Evolutionary conservation across 2,797 vertebrate species (phyloP).

Genomic region (Siniperca undulata): DNA sequence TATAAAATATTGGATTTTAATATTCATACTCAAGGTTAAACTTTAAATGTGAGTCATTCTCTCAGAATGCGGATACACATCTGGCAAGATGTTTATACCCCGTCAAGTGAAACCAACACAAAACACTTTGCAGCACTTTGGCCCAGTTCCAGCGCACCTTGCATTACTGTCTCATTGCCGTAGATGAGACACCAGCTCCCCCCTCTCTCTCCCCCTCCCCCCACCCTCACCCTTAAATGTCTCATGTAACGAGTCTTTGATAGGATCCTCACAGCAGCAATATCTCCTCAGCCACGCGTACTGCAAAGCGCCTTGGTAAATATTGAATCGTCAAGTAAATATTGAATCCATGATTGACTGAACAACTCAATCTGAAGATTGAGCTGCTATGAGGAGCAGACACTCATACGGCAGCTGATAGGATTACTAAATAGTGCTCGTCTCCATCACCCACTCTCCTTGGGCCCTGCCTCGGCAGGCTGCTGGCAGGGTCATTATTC

Average conservation of each 20-base stretch:
- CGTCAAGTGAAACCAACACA: constrained; percentile 49
- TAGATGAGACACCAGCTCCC: constrained; percentile 12
- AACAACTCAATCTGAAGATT: constrained; percentile 74
- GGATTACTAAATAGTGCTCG: constrained; percentile 75
- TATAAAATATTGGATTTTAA: constrained; percentile 12
- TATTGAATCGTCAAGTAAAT: constrained; percentile 78
- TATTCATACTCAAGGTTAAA: constrained; percentile 58
- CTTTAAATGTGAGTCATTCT: constrained; percentile 51
- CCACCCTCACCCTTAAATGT: constrained; percentile 43
- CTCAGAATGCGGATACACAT: constrained; percentile 56
- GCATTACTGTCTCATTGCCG: constrained; percentile 44
- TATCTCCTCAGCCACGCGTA: constrained; percentile 44
- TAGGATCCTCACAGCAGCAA: constrained; percentile 52
- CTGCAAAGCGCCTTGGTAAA: constrained; percentile 71
- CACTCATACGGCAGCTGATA: constrained; percentile 62
- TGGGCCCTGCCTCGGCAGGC: constrained; percentile 35
- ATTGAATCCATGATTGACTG: constrained; percentile 79
- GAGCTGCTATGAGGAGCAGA: constrained; percentile 59
- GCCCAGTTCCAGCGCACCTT: constrained; percentile 55
- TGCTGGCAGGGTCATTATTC: constrained; percentile 64
- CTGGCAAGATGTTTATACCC: constrained; percentile 59
- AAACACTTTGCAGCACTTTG: constrained; percentile 49
- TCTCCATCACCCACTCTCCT: constrained; percentile 44
- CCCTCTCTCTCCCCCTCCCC: too few species aligned
- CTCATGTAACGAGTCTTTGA: constrained; percentile 64